Evolutionary conservation across 2,888 invertebrate species (phyloP), one percentile per base, ranked within the genome.

Genomic region (Clunio marinus): DNA sequence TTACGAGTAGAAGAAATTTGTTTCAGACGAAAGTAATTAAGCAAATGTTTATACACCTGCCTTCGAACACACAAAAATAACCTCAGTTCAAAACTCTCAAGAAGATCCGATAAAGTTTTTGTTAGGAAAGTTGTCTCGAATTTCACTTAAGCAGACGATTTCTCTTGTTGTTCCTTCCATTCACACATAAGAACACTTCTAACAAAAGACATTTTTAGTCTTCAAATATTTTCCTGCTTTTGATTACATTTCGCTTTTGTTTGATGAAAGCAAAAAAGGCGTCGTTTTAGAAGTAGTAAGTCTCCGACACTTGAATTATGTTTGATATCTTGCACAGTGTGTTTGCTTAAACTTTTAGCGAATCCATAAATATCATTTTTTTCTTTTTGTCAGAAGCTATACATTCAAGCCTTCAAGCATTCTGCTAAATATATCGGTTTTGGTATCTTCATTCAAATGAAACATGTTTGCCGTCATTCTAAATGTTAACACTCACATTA

Each of bases 1-100:
- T 32, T 8, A 32, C 35, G 35, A 32, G 35, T 8, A 13, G 13
- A 13, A 32, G 13, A 32, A 32, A 8, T 8, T 32, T 32, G 35
- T 13, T 32, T 32, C 35, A 32, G n/a, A n/a, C 35, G 35, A 32
- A 32, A 32, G 35, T 51, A 51, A 51, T 51, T 51, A 51, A 51
- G 17, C 51, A 22, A 51, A 51, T 51, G 51, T 51, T 51, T 7
- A 22, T 51, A 22, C 51, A 51, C 51, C 51, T 51, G 51, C 51
- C 3, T 13, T 51, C 5, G 22, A 22, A 51, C 22, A n/a, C n/a
- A n/a, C n/a, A n/a, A n/a, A n/a, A n/a, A n/a, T n/a, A n/a, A n/a
- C n/a, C n/a, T n/a, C n/a, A n/a, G n/a, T 32, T 32, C 13, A 5
- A 32, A 32, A 13, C 35, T 32, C 13, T 8, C 35, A 32, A 32